These are phyloP conservation scores for Wiebesia pumilae DNA, from an alignment of 1,140 invertebrate genomes.

Conservation along the genomic window DNA sequence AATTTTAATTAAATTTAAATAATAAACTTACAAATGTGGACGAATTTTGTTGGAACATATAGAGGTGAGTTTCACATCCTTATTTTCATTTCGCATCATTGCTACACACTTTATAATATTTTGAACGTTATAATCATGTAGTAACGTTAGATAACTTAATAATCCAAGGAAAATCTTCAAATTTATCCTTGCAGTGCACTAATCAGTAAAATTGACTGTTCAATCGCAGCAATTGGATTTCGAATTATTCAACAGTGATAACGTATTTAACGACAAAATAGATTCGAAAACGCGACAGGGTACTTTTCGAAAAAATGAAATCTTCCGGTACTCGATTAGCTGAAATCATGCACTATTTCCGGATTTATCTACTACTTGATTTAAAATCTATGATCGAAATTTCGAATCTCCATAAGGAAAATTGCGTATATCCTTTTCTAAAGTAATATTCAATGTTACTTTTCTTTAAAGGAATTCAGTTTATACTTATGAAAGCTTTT, in stretches of 20 bases:
- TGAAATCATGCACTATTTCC: neutral
- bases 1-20: too few relatives aligned
- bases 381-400: neutral
- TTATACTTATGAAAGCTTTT: too few relatives aligned
- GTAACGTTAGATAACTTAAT: neutral
- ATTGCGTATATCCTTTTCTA: neutral
- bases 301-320: neutral
- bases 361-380: neutral
- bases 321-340: neutral
- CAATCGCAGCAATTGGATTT: neutral
- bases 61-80: too few relatives aligned
- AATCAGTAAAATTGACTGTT: neutral
- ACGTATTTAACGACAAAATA: conserved; percentile 2
- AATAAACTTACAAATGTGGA: too few relatives aligned
- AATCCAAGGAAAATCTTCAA: neutral
- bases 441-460: too few relatives aligned
- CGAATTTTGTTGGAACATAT: too few relatives aligned
- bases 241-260: neutral
- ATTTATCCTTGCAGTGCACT: neutral
- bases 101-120: neutral
- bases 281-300: neutral
- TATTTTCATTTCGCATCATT: too few relatives aligned
- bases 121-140: neutral
- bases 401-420: neutral
- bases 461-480: too few relatives aligned